A percentile compares a stretch with the other conserved stretches of the same genome.
Conservation (phyloP, 2,888 invertebrate species). For the Apodemia duryi region DNA sequence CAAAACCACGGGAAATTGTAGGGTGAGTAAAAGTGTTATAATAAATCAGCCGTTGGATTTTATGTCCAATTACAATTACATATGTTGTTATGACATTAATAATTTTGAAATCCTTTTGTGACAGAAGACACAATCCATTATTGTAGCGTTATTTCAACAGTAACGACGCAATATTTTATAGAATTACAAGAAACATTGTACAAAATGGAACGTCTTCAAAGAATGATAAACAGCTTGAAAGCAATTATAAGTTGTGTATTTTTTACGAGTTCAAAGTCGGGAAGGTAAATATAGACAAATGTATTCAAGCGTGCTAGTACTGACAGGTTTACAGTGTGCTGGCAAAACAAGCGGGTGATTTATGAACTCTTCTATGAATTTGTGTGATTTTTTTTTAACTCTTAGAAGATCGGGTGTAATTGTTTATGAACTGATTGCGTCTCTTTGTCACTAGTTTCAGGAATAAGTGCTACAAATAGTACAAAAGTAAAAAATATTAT, state of each 20-base stretch:
- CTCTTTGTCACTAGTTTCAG: not conserved
- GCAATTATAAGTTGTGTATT: slow-evolving; percentile 6
- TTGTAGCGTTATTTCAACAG: not conserved
- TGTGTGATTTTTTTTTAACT: slow-evolving; percentile 16
- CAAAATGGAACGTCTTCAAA: not conserved
- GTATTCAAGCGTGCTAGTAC: slow-evolving; percentile 23
- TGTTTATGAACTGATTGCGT: not conserved
- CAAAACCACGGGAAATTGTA: too few relatives aligned
- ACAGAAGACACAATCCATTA: too few relatives aligned
- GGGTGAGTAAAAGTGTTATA: too few relatives aligned
- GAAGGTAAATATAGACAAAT: slow-evolving; percentile 23
- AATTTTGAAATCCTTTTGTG: too few relatives aligned
- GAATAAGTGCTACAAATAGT: not conserved
- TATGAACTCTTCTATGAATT: slow-evolving; percentile 20
- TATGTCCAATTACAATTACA: too few relatives aligned
- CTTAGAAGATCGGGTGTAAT: slow-evolving; percentile 9
- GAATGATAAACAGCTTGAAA: not conserved
- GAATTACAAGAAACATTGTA: not conserved
- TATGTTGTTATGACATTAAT: too few relatives aligned
- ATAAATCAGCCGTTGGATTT: too few relatives aligned
- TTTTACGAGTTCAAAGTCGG: slow-evolving; percentile 24
- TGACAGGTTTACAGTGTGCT: slow-evolving; percentile 33
- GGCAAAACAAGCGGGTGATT: slow-evolving; percentile 26
- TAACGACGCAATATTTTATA: not conserved
- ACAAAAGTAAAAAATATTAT: too few relatives aligned